Percentiles rank a stretch among this genome's conserved stretches.
Conservation (phyloP, 2,888 invertebrate species). For the Opisthograptis luteolata region DNA sequence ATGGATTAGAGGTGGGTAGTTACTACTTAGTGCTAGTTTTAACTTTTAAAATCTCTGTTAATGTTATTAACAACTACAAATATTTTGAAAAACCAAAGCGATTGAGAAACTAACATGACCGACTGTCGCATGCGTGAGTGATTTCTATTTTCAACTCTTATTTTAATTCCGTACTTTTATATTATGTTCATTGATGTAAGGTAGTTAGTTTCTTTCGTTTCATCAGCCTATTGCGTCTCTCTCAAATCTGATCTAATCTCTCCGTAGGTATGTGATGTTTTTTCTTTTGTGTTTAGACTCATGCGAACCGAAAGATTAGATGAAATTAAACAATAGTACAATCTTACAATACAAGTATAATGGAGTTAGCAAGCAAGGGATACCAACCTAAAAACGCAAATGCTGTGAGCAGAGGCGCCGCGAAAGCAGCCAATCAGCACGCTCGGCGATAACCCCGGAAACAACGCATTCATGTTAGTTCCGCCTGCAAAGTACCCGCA, state of each 20-base stretch:
- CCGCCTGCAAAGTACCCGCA: constrained; percentile 38
- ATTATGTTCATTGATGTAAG: too few relatives aligned
- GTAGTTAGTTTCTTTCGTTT: too few relatives aligned
- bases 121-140: too few relatives aligned
- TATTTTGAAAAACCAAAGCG: too few relatives aligned
- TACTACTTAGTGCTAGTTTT: background rate
- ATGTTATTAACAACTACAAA: background rate
- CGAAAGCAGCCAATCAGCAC: constrained; percentile 66
- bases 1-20: background rate
- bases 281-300: too few relatives aligned
- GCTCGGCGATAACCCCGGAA: constrained; percentile 73
- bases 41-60: background rate
- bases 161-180: too few relatives aligned
- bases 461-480: constrained; percentile 73
- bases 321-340: constrained; percentile 1
- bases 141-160: too few relatives aligned
- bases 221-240: too few relatives aligned
- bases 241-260: too few relatives aligned
- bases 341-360: too few relatives aligned
- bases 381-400: constrained; percentile 82
- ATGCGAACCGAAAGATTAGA: background rate
- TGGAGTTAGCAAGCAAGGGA: constrained; percentile 59
- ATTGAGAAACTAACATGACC: too few relatives aligned
- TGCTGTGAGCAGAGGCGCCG: constrained; percentile 82
- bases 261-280: too few relatives aligned